Base-by-base conservation (phyloP, 2,797 vertebrate species). In the Sebastes goodei region DNA sequence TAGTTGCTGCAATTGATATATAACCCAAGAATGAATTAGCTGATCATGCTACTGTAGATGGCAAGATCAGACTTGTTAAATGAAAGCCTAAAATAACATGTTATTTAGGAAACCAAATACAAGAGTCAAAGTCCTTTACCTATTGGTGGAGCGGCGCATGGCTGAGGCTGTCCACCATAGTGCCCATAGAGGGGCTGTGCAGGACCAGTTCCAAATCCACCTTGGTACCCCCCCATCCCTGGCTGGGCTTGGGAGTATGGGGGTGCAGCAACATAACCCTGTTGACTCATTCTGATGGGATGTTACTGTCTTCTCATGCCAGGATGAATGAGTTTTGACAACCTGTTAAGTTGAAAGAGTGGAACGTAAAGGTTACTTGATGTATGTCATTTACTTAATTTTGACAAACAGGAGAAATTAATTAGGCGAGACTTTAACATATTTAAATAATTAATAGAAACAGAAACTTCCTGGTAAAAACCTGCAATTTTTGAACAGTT, bases 261-360 rank as follows among this genome's bases (percentile, higher is more conserved):
- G 73, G 99, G 97, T 71, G 98, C 85, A 78, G 97, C 96, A 76
- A 98, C 97, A 90, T 97, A 99, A 92, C 98, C 97, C 92, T 98
- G 98, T 90, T 99, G 98, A 95, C 97, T 99, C 99, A 99, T 99
- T 82, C 71, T 91, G 80, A 46, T 56, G 59, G 15, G 75, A 83
- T 49, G 75, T 90, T 73, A 93, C 64, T 61, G 73, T 80, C 86
- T 91, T 90, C 86, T 96, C 95, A 96, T 96, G 86, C 94, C 95
- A 95, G 85, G 79, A 82, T 33, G 76, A 69, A 78, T 52, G 61
- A 57, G 52, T 69, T 83, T 38, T 14, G 35, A 84, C 80, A 81
- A 92, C 81, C 94, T 95, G 85, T 73, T 0, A 5, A 66, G 14
- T n/a, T 20, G 11, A 46, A 82, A 73, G 30, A 25, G 49, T 49